Evolutionary conservation across 1,140 invertebrate genomes (phyloP).

Genomic region (Apolygus lucorum): DNA sequence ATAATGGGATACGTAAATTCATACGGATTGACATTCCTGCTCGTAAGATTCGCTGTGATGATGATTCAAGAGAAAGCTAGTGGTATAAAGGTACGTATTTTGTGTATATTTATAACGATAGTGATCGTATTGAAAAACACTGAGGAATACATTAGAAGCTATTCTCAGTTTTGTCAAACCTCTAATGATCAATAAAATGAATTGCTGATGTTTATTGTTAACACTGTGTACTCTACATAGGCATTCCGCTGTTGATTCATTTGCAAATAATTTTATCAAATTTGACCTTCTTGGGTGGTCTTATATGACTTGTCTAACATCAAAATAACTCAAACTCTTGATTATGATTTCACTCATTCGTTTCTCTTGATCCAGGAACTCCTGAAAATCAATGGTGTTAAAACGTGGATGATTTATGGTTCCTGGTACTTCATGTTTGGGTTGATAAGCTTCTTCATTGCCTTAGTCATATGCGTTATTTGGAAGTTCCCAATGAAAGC

Average conservation of each 20-base stretch:
- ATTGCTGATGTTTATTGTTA: background rate
- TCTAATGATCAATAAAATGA: background rate
- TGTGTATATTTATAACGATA: background rate
- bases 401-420: background rate
- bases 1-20: background rate
- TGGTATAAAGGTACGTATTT: background rate
- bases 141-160: background rate
- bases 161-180: background rate
- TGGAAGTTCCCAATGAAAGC: background rate
- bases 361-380: background rate
- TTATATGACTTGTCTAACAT: no score
- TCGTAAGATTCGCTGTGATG: background rate
- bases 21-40: background rate
- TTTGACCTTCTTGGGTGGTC: no score
- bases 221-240: no score
- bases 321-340: background rate
- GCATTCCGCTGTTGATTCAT: background rate
- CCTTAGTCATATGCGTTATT: background rate
- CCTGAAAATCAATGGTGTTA: background rate
- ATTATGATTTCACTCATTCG: background rate
- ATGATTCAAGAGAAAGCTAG: background rate
- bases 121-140: background rate
- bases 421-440: background rate
- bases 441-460: background rate
- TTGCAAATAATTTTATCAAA: no score